Evolutionary conservation across 30 jellyfish, hydroid and myxozoan genomes (phyloP).

Genomic region (Phacellophora camtschatica): DNA sequence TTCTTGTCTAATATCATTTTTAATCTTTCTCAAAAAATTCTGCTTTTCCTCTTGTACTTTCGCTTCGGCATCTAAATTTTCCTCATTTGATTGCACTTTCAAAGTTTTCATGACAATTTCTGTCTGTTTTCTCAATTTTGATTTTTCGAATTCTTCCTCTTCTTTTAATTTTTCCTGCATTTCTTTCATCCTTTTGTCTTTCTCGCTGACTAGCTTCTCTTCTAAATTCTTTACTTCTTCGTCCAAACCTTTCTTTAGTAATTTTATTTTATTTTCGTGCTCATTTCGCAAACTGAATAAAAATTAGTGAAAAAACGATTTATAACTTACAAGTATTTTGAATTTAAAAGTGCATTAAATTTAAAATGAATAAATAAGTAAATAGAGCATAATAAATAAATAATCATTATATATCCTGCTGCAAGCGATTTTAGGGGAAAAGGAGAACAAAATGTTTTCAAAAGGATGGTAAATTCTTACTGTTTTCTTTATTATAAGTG

Average conservation of each 20-base stretch:
- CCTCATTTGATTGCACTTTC: conserved; percentile 64
- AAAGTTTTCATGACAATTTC: conserved; percentile 50
- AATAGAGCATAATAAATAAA: no score
- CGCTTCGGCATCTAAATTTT: conserved; percentile 63
- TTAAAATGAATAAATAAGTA: no score
- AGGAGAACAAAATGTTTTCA: no score
- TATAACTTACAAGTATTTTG: no score
- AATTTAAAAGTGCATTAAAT: no score
- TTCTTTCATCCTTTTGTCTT: conserved; percentile 35
- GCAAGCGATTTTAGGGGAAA: no score
- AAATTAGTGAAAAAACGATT: no score
- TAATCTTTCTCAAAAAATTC: conserved; percentile 38
- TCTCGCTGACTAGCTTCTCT: conserved; percentile 7
- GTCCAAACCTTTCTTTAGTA: conserved; percentile 15
- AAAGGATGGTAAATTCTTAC: no score
- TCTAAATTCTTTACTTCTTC: conserved; percentile 28
- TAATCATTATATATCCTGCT: no score
- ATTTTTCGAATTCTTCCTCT: conserved; percentile 66
- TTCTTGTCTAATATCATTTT: conserved; percentile 39
- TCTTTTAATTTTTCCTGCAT: conserved; percentile 25
- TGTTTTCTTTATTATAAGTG: no score
- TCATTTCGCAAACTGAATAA: conserved; percentile 26
- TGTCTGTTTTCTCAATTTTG: conserved; percentile 41
- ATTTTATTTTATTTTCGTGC: conserved; percentile 12
- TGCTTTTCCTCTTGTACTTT: conserved; percentile 67